These are phyloP conservation scores for Leguminivora glycinivorella DNA, from an alignment of 1,140 invertebrate species.

Conservation along the genomic window DNA sequence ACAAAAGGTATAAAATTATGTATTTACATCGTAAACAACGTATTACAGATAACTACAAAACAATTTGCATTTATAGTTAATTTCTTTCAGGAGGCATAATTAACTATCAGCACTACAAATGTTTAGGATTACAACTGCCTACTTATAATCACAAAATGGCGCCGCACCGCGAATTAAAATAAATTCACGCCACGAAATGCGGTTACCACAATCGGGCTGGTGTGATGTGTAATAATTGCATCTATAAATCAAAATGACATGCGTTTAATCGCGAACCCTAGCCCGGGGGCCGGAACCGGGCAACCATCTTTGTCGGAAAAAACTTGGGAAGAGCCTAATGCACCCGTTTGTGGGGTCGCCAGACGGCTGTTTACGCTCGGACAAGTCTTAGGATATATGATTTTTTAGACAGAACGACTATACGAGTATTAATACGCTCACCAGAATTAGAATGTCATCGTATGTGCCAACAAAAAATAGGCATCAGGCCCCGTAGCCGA, in stretches of 20 bases:
- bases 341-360: constrained; percentile 36
- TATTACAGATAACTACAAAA: too few relatives aligned
- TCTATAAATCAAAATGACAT: constrained; percentile 79
- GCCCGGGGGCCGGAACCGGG: constrained; percentile 42
- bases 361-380: neutral
- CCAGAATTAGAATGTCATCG: too few relatives aligned
- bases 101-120: neutral
- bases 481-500: too few relatives aligned
- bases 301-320: constrained; percentile 46
- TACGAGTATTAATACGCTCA: too few relatives aligned
- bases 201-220: constrained; percentile 26
- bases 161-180: constrained; percentile 19
- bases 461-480: too few relatives aligned
- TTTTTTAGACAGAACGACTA: neutral
- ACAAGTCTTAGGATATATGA: neutral
- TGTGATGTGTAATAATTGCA: constrained; percentile 68
- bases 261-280: constrained; percentile 61
- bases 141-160: constrained; percentile 2
- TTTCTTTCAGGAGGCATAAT: too few relatives aligned
- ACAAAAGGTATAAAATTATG: too few relatives aligned
- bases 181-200: constrained; percentile 13
- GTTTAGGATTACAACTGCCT: neutral
- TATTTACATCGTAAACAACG: too few relatives aligned
- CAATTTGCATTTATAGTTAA: too few relatives aligned
- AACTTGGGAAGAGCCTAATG: constrained; percentile 60